Evolutionary conservation across 2,797 vertebrate species (phyloP).

Genomic region (Tolypeutes matacus): DNA sequence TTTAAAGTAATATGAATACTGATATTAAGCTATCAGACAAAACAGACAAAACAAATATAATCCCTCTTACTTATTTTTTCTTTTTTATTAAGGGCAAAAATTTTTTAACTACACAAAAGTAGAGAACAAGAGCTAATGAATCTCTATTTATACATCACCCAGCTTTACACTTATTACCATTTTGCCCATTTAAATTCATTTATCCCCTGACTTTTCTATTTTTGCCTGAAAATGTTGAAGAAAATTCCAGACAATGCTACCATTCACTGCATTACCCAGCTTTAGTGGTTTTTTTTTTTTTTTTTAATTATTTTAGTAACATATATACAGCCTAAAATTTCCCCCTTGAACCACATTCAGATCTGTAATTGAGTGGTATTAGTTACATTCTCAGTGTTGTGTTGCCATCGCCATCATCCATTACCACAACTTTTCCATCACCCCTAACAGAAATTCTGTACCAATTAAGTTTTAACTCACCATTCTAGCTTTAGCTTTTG

Average conservation of each 20-base stretch:
- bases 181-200: background rate
- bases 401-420: no score
- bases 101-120: background rate
- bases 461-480: background rate
- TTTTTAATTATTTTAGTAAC: background rate
- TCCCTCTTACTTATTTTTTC: background rate
- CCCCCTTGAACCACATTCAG: no score
- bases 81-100: background rate
- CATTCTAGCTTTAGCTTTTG: background rate
- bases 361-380: no score
- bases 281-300: no score
- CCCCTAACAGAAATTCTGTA: no score
- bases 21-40: conserved; percentile 3
- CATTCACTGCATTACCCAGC: background rate
- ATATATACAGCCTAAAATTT: no score
- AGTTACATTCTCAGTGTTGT: no score
- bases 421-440: no score
- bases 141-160: background rate
- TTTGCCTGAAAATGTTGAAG: background rate
- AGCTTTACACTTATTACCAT: background rate
- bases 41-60: background rate
- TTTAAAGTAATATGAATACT: background rate
- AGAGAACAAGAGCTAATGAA: background rate
- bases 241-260: background rate
- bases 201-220: background rate